Evolutionary conservation across 2,888 invertebrate species (phyloP).

Genomic region (Priocnemis perturbator): DNA sequence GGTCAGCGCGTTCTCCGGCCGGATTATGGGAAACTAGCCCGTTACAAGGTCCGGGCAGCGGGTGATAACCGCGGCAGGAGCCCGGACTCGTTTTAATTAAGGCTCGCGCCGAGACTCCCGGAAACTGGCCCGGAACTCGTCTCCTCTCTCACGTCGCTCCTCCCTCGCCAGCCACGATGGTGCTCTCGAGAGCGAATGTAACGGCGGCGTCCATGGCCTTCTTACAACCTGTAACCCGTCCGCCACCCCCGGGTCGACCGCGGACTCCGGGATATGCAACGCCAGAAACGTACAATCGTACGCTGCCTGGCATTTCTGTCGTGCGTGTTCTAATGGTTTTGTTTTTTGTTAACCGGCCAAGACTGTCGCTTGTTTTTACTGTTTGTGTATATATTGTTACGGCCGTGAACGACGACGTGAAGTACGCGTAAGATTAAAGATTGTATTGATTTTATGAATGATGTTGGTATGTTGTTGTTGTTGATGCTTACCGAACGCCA

Average conservation of each 20-base stretch:
- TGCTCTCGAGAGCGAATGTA: neutral
- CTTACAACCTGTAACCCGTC: neutral
- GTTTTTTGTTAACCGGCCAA: too few relatives aligned
- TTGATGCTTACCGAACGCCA: too few relatives aligned
- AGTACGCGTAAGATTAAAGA: too few relatives aligned
- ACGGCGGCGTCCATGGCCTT: neutral
- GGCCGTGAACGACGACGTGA: too few relatives aligned
- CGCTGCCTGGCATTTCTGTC: too few relatives aligned
- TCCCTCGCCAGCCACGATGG: neutral
- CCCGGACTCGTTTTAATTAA: conserved; percentile 67
- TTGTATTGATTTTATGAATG: too few relatives aligned
- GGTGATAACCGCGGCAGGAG: conserved; percentile 48
- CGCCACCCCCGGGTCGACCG: neutral
- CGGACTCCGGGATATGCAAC: too few relatives aligned
- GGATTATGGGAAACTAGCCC: conserved; percentile 69
- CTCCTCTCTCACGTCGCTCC: neutral
- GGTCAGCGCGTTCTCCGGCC: conserved; percentile 52
- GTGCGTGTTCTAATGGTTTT: too few relatives aligned
- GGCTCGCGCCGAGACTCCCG: conserved; percentile 18
- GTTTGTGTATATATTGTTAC: too few relatives aligned
- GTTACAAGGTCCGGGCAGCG: conserved; percentile 63
- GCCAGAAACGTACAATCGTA: too few relatives aligned
- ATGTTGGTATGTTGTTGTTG: too few relatives aligned
- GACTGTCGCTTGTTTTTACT: too few relatives aligned
- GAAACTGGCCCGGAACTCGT: neutral